A percentile compares a stretch with the other conserved stretches of the same genome.
phyloP scores from a whole-genome alignment of 1,140 invertebrate species.

The Vanessa tameamea region DNA sequence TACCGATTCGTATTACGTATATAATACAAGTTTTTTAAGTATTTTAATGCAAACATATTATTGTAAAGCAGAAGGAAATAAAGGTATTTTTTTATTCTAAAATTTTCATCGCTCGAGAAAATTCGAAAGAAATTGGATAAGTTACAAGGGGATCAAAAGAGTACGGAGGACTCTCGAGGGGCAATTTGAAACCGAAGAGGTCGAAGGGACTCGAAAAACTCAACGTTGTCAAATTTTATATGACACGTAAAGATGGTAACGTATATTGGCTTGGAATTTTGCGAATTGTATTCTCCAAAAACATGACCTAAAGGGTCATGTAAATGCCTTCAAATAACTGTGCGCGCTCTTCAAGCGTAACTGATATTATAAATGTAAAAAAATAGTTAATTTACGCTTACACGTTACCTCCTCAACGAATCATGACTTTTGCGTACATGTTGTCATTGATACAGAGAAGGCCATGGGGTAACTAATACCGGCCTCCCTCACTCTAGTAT shows the following conservation, averaged over 20 bases:
- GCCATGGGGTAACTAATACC: too few relatives aligned
- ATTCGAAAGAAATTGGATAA: slow-evolving; percentile 11
- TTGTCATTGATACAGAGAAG: too few relatives aligned
- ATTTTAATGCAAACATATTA: neutral
- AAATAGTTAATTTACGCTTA: too few relatives aligned
- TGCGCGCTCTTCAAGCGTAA: too few relatives aligned
- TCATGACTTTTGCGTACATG: too few relatives aligned
- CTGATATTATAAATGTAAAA: too few relatives aligned
- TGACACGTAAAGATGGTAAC: neutral
- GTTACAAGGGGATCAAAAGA: neutral
- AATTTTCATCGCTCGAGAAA: neutral
- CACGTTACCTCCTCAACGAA: too few relatives aligned
- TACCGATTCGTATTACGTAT: too few relatives aligned
- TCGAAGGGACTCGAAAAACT: neutral
- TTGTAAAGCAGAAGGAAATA: neutral
- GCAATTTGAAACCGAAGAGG: neutral
- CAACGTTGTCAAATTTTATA: slow-evolving; percentile 2
- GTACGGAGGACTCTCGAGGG: neutral
- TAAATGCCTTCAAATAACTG: too few relatives aligned
- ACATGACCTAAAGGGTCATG: too few relatives aligned
- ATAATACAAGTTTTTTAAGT: too few relatives aligned
- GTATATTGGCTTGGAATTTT: neutral
- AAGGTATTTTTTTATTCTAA: neutral
- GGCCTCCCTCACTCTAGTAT: too few relatives aligned
- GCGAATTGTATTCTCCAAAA: neutral